Conservation (phyloP, 2,888 invertebrate genomes). For the Hemicrepidius hirtus region DNA sequence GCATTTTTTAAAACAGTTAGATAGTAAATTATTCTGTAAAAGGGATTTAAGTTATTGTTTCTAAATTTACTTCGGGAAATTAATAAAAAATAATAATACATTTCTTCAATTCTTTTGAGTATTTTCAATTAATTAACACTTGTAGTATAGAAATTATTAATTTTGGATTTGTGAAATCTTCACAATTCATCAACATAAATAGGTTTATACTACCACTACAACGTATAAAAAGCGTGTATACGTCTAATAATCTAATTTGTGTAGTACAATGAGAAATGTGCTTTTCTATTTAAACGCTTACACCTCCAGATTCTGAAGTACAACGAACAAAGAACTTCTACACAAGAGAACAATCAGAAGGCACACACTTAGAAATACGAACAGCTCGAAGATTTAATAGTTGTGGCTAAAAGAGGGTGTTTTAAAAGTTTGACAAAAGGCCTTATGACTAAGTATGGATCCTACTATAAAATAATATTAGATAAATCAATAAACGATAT, state of each 20-base stretch:
- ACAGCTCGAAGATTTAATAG: too few relatives aligned
- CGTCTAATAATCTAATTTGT: conserved; percentile 21
- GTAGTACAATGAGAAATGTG: conserved; percentile 2
- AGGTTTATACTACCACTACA: neutral
- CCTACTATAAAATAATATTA: too few relatives aligned
- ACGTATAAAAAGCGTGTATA: neutral
- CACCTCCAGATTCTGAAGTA: conserved; percentile 24
- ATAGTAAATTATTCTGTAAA: too few relatives aligned
- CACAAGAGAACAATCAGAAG: conserved; percentile 7
- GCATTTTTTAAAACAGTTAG: too few relatives aligned
- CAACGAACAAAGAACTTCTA: neutral
- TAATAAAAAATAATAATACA: too few relatives aligned
- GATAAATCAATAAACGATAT: too few relatives aligned
- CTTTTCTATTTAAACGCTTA: conserved; percentile 12
- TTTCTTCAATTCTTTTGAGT: too few relatives aligned
- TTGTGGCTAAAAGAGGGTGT: neutral
- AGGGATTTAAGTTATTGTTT: too few relatives aligned
- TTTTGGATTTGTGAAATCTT: neutral
- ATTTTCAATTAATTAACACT: too few relatives aligned
- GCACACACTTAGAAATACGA: neutral
- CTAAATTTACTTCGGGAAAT: too few relatives aligned
- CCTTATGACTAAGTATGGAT: neutral
- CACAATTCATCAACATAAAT: too few relatives aligned
- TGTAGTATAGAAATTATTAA: too few relatives aligned
- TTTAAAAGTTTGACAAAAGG: conserved; percentile 3